phyloP scores from a whole-genome alignment of 2,113 vertebrate genomes.

The Eolophus roseicapilla region DNA sequence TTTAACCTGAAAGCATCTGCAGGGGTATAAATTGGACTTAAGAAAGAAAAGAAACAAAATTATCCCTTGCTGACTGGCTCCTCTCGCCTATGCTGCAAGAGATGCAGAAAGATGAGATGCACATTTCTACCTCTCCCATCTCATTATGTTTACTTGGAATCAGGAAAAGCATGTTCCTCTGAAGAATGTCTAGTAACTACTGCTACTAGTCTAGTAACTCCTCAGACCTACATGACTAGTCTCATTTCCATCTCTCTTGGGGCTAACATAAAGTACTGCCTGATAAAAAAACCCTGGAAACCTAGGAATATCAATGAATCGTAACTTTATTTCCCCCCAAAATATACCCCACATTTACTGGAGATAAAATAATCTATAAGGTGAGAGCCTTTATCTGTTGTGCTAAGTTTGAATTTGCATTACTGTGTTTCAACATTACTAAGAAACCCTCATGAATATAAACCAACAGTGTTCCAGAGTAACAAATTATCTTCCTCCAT shows the following conservation, averaged over 20 bases:
- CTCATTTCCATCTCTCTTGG: background rate
- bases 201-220: background rate
- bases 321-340: background rate
- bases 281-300: background rate
- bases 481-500: background rate
- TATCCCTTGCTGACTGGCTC: background rate
- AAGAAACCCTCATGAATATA: background rate
- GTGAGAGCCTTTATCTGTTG: background rate
- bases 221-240: background rate
- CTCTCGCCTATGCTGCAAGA: background rate
- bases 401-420: background rate
- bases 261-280: background rate
- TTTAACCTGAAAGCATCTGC: background rate
- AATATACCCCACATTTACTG: background rate
- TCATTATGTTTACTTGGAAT: background rate
- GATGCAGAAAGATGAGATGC: background rate
- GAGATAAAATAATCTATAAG: background rate
- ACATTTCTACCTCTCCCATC: background rate
- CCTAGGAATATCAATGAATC: background rate
- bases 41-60: background rate
- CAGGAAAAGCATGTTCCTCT: background rate
- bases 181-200: background rate
- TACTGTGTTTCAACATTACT: background rate
- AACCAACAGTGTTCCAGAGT: background rate
- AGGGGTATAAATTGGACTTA: background rate